phyloP scores from a whole-genome alignment of 2,113 vertebrate genomes.

The Barnardius zonarius region DNA sequence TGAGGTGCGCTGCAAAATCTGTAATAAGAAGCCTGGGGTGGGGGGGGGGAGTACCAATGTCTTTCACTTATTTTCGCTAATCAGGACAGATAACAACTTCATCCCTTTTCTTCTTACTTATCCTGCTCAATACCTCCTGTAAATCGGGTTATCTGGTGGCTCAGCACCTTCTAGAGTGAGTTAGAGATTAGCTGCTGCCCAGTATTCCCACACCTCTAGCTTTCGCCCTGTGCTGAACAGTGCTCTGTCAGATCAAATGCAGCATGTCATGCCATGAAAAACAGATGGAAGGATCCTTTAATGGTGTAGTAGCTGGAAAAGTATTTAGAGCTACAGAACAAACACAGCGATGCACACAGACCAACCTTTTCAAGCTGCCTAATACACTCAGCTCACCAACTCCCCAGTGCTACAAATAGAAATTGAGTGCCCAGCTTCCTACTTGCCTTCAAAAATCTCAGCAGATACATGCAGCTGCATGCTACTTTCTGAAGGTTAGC shows the following conservation, averaged over 20 bases:
- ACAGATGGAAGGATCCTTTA: background rate
- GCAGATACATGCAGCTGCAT: accelerated
- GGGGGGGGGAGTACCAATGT: too few species aligned
- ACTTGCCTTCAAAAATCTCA: background rate
- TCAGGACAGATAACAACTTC: conserved; percentile 13
- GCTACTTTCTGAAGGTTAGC: background rate
- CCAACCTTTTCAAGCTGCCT: background rate
- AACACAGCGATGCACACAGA: background rate
- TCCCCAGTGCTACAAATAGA: background rate
- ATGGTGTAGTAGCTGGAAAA: background rate
- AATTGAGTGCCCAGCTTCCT: background rate
- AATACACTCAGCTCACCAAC: background rate
- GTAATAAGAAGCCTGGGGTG: background rate
- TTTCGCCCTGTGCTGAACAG: background rate
- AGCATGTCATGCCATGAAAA: background rate
- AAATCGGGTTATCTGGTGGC: background rate
- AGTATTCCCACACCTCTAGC: background rate
- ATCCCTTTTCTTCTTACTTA: background rate
- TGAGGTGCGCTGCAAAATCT: background rate
- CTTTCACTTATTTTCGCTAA: background rate
- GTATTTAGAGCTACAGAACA: background rate
- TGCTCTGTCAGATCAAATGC: background rate
- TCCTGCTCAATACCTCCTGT: background rate
- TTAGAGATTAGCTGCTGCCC: background rate
- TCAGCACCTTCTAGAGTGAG: background rate